Percentiles rank a stretch among this genome's conserved stretches.
These are phyloP conservation scores for Apodemia mormo DNA, from an alignment of 2,888 invertebrate species.

Conservation along the genomic window DNA sequence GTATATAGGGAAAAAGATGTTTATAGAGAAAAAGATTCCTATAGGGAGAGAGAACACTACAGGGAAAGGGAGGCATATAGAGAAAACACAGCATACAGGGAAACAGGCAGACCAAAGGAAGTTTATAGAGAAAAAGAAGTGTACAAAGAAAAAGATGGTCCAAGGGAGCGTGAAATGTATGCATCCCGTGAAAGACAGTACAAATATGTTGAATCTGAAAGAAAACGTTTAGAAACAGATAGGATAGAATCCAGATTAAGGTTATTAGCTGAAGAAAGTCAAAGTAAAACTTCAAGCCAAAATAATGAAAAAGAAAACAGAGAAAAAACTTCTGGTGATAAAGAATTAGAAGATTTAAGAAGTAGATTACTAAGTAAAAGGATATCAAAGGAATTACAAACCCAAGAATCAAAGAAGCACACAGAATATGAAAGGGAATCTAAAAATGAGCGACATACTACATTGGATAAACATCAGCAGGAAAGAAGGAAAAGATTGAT, in stretches of 20 bases:
- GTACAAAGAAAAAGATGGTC: slow-evolving; percentile 61
- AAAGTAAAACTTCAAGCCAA: slow-evolving; percentile 47
- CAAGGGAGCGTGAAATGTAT: slow-evolving; percentile 59
- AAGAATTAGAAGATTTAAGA: slow-evolving; percentile 88
- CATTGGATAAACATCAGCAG: slow-evolving; percentile 75
- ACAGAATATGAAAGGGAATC: slow-evolving; percentile 74
- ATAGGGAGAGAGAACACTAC: slow-evolving; percentile 70
- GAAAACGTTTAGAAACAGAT: slow-evolving; percentile 63
- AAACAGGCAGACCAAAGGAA: slow-evolving; percentile 54
- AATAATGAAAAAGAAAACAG: slow-evolving; percentile 76
- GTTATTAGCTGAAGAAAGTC: slow-evolving; percentile 63
- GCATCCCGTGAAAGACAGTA: slow-evolving; percentile 62
- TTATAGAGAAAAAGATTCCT: slow-evolving; percentile 66
- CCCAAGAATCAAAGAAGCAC: slow-evolving; percentile 63
- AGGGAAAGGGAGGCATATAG: slow-evolving; percentile 62
- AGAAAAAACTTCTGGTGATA: slow-evolving; percentile 75
- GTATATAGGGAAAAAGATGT: slow-evolving; percentile 58
- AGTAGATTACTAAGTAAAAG: slow-evolving; percentile 87
- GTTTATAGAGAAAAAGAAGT: slow-evolving; percentile 58
- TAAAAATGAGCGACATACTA: slow-evolving; percentile 63
- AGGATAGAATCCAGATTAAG: slow-evolving; percentile 69
- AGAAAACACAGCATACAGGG: slow-evolving; percentile 56
- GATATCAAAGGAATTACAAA: slow-evolving; percentile 84
- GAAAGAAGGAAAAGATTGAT: slow-evolving; percentile 85
- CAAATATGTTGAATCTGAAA: slow-evolving; percentile 63